Conservation (phyloP, 2,113 vertebrate species). For the Cygnus atratus region DNA sequence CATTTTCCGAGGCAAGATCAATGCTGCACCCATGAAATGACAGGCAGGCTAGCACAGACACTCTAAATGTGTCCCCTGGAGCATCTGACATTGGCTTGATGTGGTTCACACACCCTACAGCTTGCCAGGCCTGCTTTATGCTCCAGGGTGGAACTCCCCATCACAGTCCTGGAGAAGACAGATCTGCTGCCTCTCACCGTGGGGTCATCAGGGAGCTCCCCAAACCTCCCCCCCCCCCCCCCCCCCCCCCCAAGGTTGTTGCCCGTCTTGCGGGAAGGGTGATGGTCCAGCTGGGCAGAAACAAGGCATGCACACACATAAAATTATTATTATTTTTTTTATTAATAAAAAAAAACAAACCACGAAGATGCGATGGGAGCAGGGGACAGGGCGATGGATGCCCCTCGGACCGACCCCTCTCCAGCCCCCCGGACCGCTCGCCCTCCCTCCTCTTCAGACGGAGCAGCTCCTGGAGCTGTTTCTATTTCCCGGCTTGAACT, state of each 20-base stretch:
- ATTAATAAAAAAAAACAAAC: too few species aligned
- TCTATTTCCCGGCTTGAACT: neutral
- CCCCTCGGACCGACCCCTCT: neutral
- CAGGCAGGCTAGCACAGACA: constrained; percentile 17
- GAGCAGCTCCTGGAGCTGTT: accelerated
- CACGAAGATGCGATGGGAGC: too few species aligned
- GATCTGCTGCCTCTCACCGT: neutral
- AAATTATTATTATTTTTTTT: too few species aligned
- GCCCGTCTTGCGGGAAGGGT: neutral
- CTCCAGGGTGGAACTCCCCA: too few species aligned
- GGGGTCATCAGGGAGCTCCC: neutral
- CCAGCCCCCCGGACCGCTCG: accelerated
- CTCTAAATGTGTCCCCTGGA: neutral
- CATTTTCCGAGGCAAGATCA: constrained; percentile 53
- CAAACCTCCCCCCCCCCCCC: accelerated
- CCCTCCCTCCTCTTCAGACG: accelerated
- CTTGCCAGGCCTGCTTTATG: neutral
- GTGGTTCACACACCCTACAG: neutral
- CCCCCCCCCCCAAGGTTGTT: too few species aligned
- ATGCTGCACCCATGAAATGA: neutral
- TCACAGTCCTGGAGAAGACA: neutral
- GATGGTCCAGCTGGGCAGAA: neutral
- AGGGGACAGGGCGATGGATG: neutral
- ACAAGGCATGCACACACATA: neutral
- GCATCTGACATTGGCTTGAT: neutral